Evolutionary conservation across 1,140 invertebrate species (phyloP).

Genomic region (Nomia melanderi): DNA sequence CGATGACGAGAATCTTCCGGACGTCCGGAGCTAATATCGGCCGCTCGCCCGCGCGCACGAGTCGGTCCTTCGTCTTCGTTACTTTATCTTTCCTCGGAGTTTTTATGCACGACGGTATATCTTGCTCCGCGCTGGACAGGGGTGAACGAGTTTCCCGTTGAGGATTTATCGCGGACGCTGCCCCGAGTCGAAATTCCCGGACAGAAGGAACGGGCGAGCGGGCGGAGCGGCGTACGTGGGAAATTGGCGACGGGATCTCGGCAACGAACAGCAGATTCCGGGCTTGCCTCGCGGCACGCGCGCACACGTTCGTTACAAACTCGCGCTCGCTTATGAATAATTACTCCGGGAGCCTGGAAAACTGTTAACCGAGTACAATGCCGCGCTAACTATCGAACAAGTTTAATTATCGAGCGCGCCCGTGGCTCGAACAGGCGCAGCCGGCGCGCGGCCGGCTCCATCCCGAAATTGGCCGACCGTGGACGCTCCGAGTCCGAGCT

Average conservation of each 20-base stretch:
- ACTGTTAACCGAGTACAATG: constrained; percentile 37
- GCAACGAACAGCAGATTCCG: not conserved
- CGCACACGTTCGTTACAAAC: constrained; percentile 25
- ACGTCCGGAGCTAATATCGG: too few relatives aligned
- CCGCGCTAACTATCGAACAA: constrained; percentile 37
- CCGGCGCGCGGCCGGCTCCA: not conserved
- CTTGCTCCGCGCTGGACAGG: not conserved
- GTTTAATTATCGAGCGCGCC: constrained; percentile 45
- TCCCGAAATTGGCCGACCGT: constrained; percentile 41
- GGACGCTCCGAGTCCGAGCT: constrained; percentile 4
- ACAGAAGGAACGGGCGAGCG: too few relatives aligned
- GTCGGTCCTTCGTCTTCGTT: too few relatives aligned
- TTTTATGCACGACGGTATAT: too few relatives aligned
- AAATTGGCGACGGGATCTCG: constrained; percentile 3
- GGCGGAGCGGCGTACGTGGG: not conserved
- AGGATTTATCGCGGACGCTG: not conserved
- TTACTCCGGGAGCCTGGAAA: constrained; percentile 24
- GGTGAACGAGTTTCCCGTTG: not conserved
- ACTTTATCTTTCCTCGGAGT: too few relatives aligned
- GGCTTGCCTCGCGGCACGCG: not conserved
- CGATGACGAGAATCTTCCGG: too few relatives aligned
- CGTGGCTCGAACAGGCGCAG: not conserved
- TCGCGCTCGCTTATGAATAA: constrained; percentile 50
- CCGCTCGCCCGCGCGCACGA: too few relatives aligned
- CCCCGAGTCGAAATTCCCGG: not conserved